Conservation (phyloP, 2,888 invertebrate genomes). For the Drosophila bunnanda region DNA sequence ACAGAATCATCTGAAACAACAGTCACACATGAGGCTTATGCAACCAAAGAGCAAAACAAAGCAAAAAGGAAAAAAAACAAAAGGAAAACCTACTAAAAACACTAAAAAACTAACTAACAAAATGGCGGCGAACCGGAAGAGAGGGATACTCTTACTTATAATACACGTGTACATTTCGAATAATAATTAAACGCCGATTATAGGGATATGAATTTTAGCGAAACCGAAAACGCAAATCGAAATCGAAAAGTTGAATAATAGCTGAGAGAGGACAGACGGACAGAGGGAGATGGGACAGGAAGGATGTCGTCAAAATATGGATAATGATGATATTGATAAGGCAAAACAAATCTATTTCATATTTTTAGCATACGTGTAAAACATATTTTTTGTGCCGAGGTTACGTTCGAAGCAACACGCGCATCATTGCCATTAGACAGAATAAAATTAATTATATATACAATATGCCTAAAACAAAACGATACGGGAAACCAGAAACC, state of each 20-base stretch:
- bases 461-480: slow-evolving; percentile 54
- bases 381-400: slow-evolving; percentile 76
- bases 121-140: slow-evolving; percentile 14
- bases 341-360: slow-evolving; percentile 54
- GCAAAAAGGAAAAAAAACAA: slow-evolving; percentile 35
- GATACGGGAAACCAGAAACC: slow-evolving; percentile 41
- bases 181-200: slow-evolving; percentile 47
- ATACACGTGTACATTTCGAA: slow-evolving; percentile 68
- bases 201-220: slow-evolving; percentile 47
- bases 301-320: slow-evolving; percentile 30
- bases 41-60: slow-evolving; percentile 45
- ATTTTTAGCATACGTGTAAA: slow-evolving; percentile 53
- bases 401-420: slow-evolving; percentile 78
- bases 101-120: slow-evolving; percentile 25
- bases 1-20: slow-evolving; percentile 49
- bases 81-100: slow-evolving; percentile 39
- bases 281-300: neutral
- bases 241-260: slow-evolving; percentile 42
- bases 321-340: slow-evolving; percentile 42
- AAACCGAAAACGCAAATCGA: slow-evolving; percentile 40
- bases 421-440: slow-evolving; percentile 81
- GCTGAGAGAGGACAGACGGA: slow-evolving; percentile 10
- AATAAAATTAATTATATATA: slow-evolving; percentile 60
- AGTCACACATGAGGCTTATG: slow-evolving; percentile 66
- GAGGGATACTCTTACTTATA: slow-evolving; percentile 51